A percentile compares a stretch with the other conserved stretches of the same genome.
Evolutionary conservation across 2,797 vertebrate species (phyloP).

Genomic region (Cirrhinus molitorella): DNA sequence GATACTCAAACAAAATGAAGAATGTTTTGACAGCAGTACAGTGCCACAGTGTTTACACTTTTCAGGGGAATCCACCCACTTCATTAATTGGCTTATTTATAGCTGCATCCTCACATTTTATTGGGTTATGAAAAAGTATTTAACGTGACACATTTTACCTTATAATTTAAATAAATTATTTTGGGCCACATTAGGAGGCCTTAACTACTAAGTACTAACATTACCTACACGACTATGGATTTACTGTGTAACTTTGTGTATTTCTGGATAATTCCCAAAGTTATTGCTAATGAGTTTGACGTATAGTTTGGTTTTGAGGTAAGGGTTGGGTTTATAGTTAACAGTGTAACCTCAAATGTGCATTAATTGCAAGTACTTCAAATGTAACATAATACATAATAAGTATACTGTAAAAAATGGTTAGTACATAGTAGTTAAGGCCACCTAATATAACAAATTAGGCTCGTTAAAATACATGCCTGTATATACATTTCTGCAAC

Average conservation of each 20-base stretch:
- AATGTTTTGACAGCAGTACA: neutral
- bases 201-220: too few species aligned
- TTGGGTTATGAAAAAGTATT: neutral
- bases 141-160: neutral
- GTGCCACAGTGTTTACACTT: neutral
- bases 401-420: neutral
- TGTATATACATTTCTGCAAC: too few species aligned
- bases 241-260: neutral
- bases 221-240: neutral
- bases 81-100: neutral
- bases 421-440: neutral
- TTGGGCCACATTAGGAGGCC: too few species aligned
- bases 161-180: neutral
- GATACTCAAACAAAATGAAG: neutral
- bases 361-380: neutral
- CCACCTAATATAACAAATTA: too few species aligned
- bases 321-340: neutral
- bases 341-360: neutral
- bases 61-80: neutral
- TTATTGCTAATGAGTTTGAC: neutral
- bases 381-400: neutral
- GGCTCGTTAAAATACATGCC: too few species aligned
- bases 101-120: neutral
- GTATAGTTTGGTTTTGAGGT: neutral
- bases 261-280: neutral